These are phyloP conservation scores for Arctia plantaginis DNA, from an alignment of 2,888 invertebrate genomes.

Conservation along the genomic window DNA sequence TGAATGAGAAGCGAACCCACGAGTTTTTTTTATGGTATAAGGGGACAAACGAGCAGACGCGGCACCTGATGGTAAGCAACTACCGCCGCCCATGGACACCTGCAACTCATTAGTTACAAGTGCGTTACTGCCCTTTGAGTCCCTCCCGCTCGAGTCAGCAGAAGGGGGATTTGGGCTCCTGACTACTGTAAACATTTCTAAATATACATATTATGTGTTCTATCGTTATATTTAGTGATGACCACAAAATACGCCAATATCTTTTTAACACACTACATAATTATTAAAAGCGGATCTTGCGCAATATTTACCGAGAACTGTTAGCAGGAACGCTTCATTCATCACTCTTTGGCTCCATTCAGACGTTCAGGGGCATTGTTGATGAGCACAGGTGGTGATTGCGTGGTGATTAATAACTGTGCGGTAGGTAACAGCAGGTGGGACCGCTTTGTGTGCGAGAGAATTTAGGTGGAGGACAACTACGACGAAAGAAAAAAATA, in stretches of 20 bases:
- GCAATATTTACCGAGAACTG: slow-evolving; percentile 57
- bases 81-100: too few species aligned
- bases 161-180: too few species aligned
- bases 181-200: background rate
- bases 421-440: slow-evolving; percentile 18
- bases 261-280: slow-evolving; percentile 27
- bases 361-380: slow-evolving; percentile 30
- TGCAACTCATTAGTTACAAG: too few species aligned
- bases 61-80: too few species aligned
- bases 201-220: background rate
- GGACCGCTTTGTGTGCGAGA: background rate
- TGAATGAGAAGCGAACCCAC: too few species aligned
- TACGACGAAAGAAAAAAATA: background rate
- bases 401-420: slow-evolving; percentile 23
- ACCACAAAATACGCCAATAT: slow-evolving; percentile 24
- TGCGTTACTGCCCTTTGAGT: too few species aligned
- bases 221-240: background rate
- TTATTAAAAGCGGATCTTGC: slow-evolving; percentile 53
- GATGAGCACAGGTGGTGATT: slow-evolving; percentile 20
- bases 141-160: too few species aligned
- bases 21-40: too few species aligned
- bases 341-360: slow-evolving; percentile 56
- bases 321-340: slow-evolving; percentile 59
- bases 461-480: slow-evolving; percentile 1
- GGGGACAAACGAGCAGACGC: too few species aligned